Conservation (phyloP, 2,797 vertebrate species). For the Tragelaphus oryx region DNA sequence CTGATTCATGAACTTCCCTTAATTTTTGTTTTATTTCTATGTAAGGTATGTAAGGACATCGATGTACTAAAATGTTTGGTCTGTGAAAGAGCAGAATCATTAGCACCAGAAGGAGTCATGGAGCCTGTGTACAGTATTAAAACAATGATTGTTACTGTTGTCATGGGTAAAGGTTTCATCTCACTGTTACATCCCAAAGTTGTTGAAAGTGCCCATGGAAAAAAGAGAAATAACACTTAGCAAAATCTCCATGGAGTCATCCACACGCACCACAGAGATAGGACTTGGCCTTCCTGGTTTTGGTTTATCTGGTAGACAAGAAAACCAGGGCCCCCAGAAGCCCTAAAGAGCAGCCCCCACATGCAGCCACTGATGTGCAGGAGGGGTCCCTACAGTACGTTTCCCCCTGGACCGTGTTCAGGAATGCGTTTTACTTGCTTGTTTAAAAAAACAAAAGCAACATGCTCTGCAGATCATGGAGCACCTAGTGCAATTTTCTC, state of each 20-base stretch:
- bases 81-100: conserved; percentile 72
- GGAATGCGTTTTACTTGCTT: conserved; percentile 71
- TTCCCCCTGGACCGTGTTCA: conserved; percentile 50
- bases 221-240: conserved; percentile 77
- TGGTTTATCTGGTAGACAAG: conserved; percentile 61
- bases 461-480: conserved; percentile 62
- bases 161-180: conserved; percentile 58
- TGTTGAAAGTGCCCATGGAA: conserved; percentile 78
- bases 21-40: conserved; percentile 68
- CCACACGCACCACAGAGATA: conserved; percentile 61
- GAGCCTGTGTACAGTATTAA: conserved; percentile 65
- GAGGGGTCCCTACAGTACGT: conserved; percentile 23
- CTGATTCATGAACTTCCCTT: conserved; percentile 66
- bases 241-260: conserved; percentile 68
- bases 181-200: conserved; percentile 70
- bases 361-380: conserved; percentile 43
- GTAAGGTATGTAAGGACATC: conserved; percentile 77
- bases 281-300: conserved; percentile 56
- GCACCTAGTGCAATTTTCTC: conserved; percentile 63
- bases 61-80: conserved; percentile 70
- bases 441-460: conserved; percentile 69
- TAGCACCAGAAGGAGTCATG: conserved; percentile 79
- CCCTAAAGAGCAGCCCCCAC: conserved; percentile 49
- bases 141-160: conserved; percentile 63
- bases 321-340: conserved; percentile 53